Evolutionary conservation across 2,797 vertebrate species (phyloP).

Genomic region (Hemibagrus guttatus): DNA sequence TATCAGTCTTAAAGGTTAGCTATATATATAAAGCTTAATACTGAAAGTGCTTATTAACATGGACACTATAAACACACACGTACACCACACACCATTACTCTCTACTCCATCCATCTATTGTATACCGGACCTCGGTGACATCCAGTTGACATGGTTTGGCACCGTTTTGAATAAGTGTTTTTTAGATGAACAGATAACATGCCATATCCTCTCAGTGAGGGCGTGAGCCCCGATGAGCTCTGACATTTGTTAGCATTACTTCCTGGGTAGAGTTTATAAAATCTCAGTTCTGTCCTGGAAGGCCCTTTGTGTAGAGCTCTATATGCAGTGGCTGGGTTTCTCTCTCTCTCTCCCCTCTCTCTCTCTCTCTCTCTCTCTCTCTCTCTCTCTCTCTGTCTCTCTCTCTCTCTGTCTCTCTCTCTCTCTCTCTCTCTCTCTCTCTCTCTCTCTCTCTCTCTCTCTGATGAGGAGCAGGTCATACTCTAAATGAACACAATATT

Average conservation of each 20-base stretch:
- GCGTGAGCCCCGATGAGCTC: conserved; percentile 47
- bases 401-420: neutral
- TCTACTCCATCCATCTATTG: conserved; percentile 37
- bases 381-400: neutral
- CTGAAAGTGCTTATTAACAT: conserved; percentile 19
- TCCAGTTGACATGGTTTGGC: conserved; percentile 57
- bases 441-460: neutral
- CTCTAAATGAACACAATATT: neutral
- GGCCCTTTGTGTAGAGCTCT: conserved; percentile 29
- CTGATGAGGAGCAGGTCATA: conserved; percentile 21
- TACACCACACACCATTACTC: conserved; percentile 32
- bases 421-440: neutral
- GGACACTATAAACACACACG: conserved; percentile 23
- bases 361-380: neutral
- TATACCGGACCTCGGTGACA: conserved; percentile 45
- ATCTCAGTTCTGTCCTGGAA: conserved; percentile 48
- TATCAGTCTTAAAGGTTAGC: conserved; percentile 15
- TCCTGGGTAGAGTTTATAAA: conserved; percentile 55
- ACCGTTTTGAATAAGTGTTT: conserved; percentile 52
- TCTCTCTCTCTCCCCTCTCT: neutral
- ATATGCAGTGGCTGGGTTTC: conserved; percentile 32
- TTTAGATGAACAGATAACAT: conserved; percentile 52
- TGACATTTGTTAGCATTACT: conserved; percentile 59
- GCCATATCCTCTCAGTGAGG: conserved; percentile 50
- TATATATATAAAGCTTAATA: conserved; percentile 13